Conservation (phyloP, 2,113 vertebrate genomes). For the Sorex araneus region DNA sequence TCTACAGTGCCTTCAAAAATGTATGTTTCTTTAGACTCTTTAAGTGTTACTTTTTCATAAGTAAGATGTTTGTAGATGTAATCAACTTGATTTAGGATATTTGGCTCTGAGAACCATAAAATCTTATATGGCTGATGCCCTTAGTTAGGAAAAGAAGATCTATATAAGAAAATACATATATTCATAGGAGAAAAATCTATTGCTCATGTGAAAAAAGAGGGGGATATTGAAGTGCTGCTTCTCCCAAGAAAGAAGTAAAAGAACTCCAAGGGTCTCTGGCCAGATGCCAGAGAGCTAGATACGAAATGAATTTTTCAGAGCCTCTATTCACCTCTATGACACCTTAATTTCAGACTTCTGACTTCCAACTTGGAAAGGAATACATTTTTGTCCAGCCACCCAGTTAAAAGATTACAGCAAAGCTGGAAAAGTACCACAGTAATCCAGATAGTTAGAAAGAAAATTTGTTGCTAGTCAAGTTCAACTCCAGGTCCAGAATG, state of each 20-base stretch:
- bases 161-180: neutral
- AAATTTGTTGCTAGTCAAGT: neutral
- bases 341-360: neutral
- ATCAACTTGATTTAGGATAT: slow-evolving; percentile 1
- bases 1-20: neutral
- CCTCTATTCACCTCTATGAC: neutral
- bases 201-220: neutral
- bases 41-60: slow-evolving; percentile 21
- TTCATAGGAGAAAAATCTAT: neutral
- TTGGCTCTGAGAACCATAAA: neutral
- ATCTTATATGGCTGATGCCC: neutral
- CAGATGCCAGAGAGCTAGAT: neutral
- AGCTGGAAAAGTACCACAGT: neutral
- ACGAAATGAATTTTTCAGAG: slow-evolving; percentile 4
- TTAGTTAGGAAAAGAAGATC: neutral
- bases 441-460: too few species aligned
- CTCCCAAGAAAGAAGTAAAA: neutral
- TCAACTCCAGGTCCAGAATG: neutral
- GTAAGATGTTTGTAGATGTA: neutral
- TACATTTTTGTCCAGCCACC: neutral
- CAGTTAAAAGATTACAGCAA: neutral
- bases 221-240: neutral
- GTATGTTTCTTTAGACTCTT: too few species aligned
- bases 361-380: neutral
- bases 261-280: neutral